Evolutionary conservation across 2,113 vertebrate genomes (phyloP), one percentile per base, ranked within the genome.

Genomic region (Suncus etruscus): DNA sequence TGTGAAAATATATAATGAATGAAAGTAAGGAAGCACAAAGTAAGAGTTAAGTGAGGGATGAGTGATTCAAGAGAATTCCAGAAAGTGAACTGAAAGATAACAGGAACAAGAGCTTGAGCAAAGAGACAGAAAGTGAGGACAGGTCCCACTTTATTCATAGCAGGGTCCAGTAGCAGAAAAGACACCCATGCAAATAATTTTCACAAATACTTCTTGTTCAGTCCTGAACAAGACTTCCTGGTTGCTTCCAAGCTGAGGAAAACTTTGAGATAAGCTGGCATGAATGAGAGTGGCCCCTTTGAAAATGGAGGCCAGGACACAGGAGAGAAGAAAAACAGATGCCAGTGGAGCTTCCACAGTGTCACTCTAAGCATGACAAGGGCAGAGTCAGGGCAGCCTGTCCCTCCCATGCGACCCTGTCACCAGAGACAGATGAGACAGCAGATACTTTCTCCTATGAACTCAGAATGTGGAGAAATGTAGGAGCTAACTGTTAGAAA

Each of bases 391-490:
- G 11, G 27, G 66, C 29, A 22, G 12, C 74, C 9, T 6, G 11
- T 8, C 78, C 25, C 63, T 50, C 32, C 54, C 39, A 20, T 1
- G 1, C 5, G 11, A n/a, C 0, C 1, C n/a, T 11, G 0, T 7
- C 14, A 0, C 45, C 27, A 31, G 6, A 22, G 4, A 50, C 6
- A 61, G 25, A 20, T 24, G 14, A 61, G 6, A 47, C 16, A 2
- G 16, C 3, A 25, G 6, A 6, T 3, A 9, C 14, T 27, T 54
- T 47, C 72, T 27, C 8, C 39, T 47, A 48, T 0, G 1, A 48
- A 48, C 11, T 20, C 31, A 51, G 54, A 84, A 50, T 10, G 11
- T 3, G 65, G 81, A 8, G 29, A 75, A 47, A 86, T 6, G n/a
- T 1, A 32, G 24, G 70, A 18, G 9, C 1, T 6, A 81, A 68